A percentile compares a stretch with the other conserved stretches of the same genome.
Evolutionary conservation across 2,797 vertebrate species (phyloP).

Genomic region (Clarias pachynema): DNA sequence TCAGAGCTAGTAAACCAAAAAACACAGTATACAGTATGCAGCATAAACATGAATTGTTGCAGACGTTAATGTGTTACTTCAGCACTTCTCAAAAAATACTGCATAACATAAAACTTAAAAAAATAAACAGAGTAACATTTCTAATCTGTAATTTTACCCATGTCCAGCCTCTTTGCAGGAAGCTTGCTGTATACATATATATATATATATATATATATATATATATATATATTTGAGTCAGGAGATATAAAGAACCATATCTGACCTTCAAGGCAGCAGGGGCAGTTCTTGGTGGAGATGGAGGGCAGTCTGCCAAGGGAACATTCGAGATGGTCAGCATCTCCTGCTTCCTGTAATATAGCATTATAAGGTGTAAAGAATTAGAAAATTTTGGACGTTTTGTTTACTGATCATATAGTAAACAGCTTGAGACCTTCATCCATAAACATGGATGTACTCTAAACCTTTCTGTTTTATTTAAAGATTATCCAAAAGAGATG

Average conservation of each 20-base stretch:
- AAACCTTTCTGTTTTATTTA: constrained; percentile 7
- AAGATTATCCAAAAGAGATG: constrained; percentile 51
- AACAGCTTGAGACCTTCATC: constrained; percentile 26
- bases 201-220: no score
- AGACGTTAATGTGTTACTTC: background rate
- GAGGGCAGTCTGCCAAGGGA: constrained; percentile 72
- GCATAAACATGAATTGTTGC: background rate
- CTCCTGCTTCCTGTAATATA: constrained; percentile 82
- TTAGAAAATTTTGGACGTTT: background rate
- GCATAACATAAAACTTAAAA: background rate
- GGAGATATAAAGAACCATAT: background rate
- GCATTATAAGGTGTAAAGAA: constrained; percentile 42
- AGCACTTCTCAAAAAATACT: constrained; percentile 7
- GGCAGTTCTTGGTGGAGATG: constrained; percentile 81
- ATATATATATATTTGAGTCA: background rate
- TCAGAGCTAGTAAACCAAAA: background rate
- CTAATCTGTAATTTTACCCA: background rate
- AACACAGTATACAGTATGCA: background rate
- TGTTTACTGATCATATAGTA: background rate
- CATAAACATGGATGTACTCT: background rate
- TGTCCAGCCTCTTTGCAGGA: background rate
- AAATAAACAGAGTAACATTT: background rate
- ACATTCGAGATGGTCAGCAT: constrained; percentile 78
- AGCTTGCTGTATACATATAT: background rate
- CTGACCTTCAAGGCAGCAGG: constrained; percentile 85